Evolutionary conservation across 1,140 invertebrate genomes (phyloP).

Genomic region (Panonychus citri): DNA sequence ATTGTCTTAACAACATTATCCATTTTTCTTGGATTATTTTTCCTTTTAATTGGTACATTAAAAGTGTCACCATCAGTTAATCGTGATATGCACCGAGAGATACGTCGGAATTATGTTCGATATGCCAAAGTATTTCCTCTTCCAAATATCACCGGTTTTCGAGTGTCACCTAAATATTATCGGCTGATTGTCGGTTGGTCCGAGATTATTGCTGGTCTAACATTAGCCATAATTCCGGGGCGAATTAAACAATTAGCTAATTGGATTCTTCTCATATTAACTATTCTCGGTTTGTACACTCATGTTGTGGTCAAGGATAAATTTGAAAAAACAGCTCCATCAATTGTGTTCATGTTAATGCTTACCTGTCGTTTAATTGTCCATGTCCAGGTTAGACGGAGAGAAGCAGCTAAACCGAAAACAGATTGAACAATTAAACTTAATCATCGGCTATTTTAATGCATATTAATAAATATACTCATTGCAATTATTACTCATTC

Average conservation of each 20-base stretch:
- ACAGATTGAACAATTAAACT: no score
- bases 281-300: slow-evolving; percentile 69
- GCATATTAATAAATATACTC: no score
- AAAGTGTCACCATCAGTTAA: slow-evolving; percentile 74
- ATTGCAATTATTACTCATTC: no score
- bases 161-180: slow-evolving; percentile 79
- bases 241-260: slow-evolving; percentile 63
- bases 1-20: slow-evolving; percentile 72
- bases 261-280: slow-evolving; percentile 49
- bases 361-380: slow-evolving; percentile 70
- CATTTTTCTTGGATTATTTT: slow-evolving; percentile 73
- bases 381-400: slow-evolving; percentile 29
- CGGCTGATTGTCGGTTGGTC: slow-evolving; percentile 57
- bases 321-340: slow-evolving; percentile 70
- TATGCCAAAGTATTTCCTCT: slow-evolving; percentile 90
- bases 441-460: no score
- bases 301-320: slow-evolving; percentile 78
- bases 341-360: slow-evolving; percentile 84
- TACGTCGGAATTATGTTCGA: slow-evolving; percentile 87
- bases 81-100: slow-evolving; percentile 83
- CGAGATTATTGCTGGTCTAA: slow-evolving; percentile 68
- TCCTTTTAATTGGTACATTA: slow-evolving; percentile 76
- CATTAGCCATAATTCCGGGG: slow-evolving; percentile 65
- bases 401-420: neutral
- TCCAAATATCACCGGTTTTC: slow-evolving; percentile 44